Evolutionary conservation across 1,140 invertebrate genomes (phyloP).

Genomic region (Pseudachorutes palmiensis): DNA sequence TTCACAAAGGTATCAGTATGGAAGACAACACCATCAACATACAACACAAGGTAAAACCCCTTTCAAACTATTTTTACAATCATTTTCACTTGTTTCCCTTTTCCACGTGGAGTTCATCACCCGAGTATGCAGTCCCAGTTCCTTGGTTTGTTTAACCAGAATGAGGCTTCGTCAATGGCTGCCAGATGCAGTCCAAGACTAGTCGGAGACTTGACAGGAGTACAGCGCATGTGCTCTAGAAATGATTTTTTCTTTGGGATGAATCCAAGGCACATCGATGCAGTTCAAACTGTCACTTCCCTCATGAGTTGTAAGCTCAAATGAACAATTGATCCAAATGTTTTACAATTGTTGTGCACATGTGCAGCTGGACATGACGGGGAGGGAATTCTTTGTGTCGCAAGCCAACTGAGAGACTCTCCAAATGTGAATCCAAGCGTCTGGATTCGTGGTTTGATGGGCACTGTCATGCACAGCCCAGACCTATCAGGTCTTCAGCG

Average conservation of each 20-base stretch:
- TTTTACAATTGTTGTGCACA: not conserved
- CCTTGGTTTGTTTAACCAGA: not conserved
- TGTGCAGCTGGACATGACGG: not conserved
- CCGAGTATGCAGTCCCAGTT: not conserved
- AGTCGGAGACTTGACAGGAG: not conserved
- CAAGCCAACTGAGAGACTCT: not conserved
- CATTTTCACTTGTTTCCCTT: too few species aligned
- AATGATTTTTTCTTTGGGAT: not conserved
- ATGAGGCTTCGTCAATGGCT: not conserved
- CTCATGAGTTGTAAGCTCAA: not conserved
- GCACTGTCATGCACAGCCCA: not conserved
- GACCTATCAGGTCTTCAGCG: not conserved
- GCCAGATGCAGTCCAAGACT: not conserved
- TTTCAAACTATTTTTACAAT: too few species aligned
- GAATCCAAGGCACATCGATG: not conserved
- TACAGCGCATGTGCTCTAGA: not conserved
- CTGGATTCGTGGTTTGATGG: slow-evolving; percentile 1
- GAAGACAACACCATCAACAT: too few species aligned
- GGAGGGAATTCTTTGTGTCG: not conserved
- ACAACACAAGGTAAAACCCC: too few species aligned
- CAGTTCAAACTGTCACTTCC: not conserved
- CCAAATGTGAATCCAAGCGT: not conserved
- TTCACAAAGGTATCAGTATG: too few species aligned
- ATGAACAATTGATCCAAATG: not conserved
- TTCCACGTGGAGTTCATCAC: too few species aligned